Evolutionary conservation across 1,140 invertebrate species (phyloP).

Genomic region (Liolophura sinensis): DNA sequence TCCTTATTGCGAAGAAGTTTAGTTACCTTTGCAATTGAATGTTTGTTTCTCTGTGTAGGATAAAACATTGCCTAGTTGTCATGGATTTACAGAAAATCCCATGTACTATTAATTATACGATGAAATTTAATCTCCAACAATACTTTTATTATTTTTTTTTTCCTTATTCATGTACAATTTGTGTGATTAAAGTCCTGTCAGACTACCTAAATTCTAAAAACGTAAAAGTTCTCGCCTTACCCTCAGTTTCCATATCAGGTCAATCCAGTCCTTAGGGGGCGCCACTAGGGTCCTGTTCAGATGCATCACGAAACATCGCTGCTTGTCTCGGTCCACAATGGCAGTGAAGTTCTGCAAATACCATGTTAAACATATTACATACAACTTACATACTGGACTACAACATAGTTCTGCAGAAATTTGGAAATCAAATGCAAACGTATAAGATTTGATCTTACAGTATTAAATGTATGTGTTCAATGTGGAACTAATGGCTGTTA

Average conservation of each 20-base stretch:
- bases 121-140: neutral
- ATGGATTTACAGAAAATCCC: neutral
- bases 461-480: too few species aligned
- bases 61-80: too few species aligned
- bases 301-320: slow-evolving; percentile 86
- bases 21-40: too few species aligned
- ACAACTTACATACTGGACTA: too few species aligned
- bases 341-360: slow-evolving; percentile 69
- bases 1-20: too few species aligned
- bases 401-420: too few species aligned
- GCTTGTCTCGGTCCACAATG: slow-evolving; percentile 78
- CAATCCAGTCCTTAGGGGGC: slow-evolving; percentile 75
- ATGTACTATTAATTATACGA: neutral
- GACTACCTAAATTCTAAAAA: neutral
- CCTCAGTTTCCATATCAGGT: slow-evolving; percentile 80
- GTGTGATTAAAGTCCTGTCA: neutral
- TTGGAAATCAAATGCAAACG: too few species aligned
- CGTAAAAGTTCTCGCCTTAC: slow-evolving; percentile 52
- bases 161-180: neutral
- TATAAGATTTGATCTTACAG: too few species aligned
- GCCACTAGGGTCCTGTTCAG: slow-evolving; percentile 74
- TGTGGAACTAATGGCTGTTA: too few species aligned
- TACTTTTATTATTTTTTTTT: neutral
- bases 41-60: too few species aligned
- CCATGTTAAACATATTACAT: too few species aligned